These are phyloP conservation scores for Bombus pascuorum DNA, from an alignment of 1,140 invertebrate genomes.

Conservation along the genomic window DNA sequence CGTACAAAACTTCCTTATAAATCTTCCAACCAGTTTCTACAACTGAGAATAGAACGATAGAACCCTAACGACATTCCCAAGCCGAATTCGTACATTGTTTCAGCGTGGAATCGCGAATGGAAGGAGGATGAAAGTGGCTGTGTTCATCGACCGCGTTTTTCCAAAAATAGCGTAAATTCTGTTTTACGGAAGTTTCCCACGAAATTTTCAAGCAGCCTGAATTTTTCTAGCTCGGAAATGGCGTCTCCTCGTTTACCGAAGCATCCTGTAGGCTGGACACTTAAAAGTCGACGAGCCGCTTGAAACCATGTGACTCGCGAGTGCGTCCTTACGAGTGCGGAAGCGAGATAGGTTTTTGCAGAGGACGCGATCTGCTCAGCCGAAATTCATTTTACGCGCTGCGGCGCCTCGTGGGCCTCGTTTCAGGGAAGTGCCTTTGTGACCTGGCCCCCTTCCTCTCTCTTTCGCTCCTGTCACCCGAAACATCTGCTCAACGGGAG, in stretches of 20 bases:
- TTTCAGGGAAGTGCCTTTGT: slow-evolving; percentile 60
- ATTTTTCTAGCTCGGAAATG: background rate
- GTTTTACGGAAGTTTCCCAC: background rate
- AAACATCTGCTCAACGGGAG: slow-evolving; percentile 57
- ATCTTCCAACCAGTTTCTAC: too few species aligned
- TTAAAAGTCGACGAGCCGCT: background rate
- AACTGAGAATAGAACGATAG: too few species aligned
- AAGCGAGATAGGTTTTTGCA: slow-evolving; percentile 15
- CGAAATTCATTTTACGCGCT: slow-evolving; percentile 54
- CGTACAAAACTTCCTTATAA: too few species aligned
- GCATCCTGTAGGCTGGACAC: background rate
- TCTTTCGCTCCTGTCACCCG: slow-evolving; percentile 17
- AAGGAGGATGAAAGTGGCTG: too few species aligned
- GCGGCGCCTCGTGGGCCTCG: slow-evolving; percentile 40
- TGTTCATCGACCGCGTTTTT: too few species aligned
- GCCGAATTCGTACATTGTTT: too few species aligned
- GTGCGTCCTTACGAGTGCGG: background rate
- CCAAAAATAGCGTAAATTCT: too few species aligned
- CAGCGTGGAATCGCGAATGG: too few species aligned
- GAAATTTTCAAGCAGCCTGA: background rate
- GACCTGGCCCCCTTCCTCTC: slow-evolving; percentile 30
- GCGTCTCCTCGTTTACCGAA: background rate
- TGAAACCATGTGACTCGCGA: background rate
- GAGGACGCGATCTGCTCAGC: background rate
- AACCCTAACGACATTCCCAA: too few species aligned